A percentile compares a stretch with the other conserved stretches of the same genome.
Evolutionary conservation across 1,140 invertebrate species (phyloP).

Genomic region (Rhyzopertha dominica): DNA sequence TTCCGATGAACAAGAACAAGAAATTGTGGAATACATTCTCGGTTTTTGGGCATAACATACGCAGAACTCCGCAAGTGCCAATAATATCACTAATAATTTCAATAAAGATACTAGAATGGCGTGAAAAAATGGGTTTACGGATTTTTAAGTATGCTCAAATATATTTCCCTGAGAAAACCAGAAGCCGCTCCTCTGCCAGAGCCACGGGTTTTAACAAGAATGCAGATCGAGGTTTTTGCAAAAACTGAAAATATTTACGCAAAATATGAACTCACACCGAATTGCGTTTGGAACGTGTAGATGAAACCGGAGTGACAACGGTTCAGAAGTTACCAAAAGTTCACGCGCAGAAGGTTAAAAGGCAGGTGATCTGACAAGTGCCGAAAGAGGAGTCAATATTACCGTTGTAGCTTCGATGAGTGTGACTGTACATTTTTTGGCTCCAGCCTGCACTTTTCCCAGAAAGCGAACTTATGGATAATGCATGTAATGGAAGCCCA

Average conservation of each 20-base stretch:
- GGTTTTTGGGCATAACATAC: too few relatives aligned
- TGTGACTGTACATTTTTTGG: constrained; percentile 40
- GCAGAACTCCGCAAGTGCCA: too few relatives aligned
- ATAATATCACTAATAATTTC: too few relatives aligned
- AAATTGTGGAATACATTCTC: too few relatives aligned
- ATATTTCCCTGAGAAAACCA: constrained; percentile 21
- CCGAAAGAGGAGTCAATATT: constrained; percentile 43
- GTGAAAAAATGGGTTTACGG: too few relatives aligned
- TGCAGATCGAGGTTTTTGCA: constrained; percentile 12
- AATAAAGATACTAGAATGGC: too few relatives aligned
- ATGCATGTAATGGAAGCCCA: constrained; percentile 14
- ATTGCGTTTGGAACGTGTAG: constrained; percentile 42
- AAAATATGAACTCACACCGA: constrained; percentile 20
- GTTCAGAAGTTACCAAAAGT: constrained; percentile 45
- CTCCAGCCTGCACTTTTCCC: constrained; percentile 28
- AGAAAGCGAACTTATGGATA: constrained; percentile 12
- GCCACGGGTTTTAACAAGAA: constrained; percentile 9
- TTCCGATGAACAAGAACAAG: too few relatives aligned
- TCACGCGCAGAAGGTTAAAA: constrained; percentile 35
- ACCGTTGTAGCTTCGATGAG: constrained; percentile 37
- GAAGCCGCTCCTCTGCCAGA: constrained; percentile 14
- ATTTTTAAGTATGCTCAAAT: too few relatives aligned
- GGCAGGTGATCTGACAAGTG: constrained; percentile 42
- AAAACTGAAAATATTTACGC: not conserved
- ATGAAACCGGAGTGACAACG: constrained; percentile 46